Conservation (phyloP, 2,797 vertebrate species). For the Brachyalestes nurse region DNA sequence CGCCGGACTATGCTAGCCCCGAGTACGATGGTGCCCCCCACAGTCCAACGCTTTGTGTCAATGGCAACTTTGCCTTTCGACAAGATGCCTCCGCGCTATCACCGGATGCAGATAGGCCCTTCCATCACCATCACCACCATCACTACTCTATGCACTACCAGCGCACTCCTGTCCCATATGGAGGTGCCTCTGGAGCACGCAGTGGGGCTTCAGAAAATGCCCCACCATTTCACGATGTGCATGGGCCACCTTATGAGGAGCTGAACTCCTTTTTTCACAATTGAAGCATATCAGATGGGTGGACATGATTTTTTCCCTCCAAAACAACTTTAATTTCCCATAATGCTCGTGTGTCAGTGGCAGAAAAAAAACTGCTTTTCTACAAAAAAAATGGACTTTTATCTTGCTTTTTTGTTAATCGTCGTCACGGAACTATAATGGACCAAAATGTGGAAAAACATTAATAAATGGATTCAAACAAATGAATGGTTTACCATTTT, state of each 20-base stretch:
- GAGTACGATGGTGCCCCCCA: constrained; percentile 89
- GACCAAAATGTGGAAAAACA: constrained; percentile 28
- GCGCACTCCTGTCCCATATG: constrained; percentile 83
- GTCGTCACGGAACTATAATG: constrained; percentile 30
- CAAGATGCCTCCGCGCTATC: constrained; percentile 78
- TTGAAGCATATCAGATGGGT: constrained; percentile 61
- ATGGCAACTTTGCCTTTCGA: constrained; percentile 89
- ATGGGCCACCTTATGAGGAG: constrained; percentile 92
- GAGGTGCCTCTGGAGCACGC: constrained; percentile 86
- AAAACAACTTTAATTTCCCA: constrained; percentile 6
- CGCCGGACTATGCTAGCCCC: constrained; percentile 93
- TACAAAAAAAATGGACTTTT: constrained; percentile 21
- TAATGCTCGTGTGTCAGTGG: constrained; percentile 23
- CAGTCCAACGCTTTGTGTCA: constrained; percentile 92
- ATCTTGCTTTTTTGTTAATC: constrained; percentile 23
- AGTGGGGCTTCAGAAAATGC: constrained; percentile 89
- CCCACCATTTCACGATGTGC: constrained; percentile 89
- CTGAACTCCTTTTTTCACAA: constrained; percentile 98
- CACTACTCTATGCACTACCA: constrained; percentile 97
- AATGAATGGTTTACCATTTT: constrained; percentile 24
- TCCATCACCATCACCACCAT: constrained; percentile 57
- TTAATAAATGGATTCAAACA: constrained; percentile 44
- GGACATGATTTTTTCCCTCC: not conserved
- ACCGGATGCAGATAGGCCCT: constrained; percentile 92
- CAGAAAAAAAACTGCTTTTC: constrained; percentile 16